These are phyloP conservation scores for Neoascia interrupta DNA, from an alignment of 2,888 invertebrate genomes.

Conservation along the genomic window DNA sequence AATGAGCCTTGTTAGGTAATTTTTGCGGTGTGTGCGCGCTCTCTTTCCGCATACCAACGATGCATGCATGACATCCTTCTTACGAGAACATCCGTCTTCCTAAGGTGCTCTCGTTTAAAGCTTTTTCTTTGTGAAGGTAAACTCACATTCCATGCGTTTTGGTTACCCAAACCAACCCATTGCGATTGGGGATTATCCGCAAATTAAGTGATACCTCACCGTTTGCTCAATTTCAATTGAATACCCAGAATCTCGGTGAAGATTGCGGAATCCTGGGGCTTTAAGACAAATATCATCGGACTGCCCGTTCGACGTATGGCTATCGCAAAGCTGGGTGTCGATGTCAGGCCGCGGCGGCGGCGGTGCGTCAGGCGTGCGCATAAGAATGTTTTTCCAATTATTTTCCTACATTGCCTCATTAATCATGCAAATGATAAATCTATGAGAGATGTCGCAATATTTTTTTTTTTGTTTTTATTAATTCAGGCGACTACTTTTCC, in stretches of 20 bases:
- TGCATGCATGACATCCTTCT: no score
- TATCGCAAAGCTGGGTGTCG: conserved; percentile 12
- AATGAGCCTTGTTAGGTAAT: conserved; percentile 64
- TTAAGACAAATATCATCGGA: conserved; percentile 27
- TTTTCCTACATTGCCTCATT: conserved; percentile 75
- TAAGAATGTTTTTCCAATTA: conserved; percentile 76
- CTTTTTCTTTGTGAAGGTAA: conserved; percentile 25
- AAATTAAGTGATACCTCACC: conserved; percentile 34
- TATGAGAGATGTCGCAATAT: conserved; percentile 68
- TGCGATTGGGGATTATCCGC: conserved; percentile 42
- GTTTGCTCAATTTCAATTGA: not conserved
- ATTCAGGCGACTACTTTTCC: not conserved
- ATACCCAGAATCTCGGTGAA: conserved; percentile 53
- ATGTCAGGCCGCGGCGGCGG: conserved; percentile 52
- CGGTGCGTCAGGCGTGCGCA: no score
- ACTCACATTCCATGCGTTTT: conserved; percentile 36
- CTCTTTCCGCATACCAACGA: conserved; percentile 61
- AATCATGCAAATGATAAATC: conserved; percentile 76
- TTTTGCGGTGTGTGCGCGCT: conserved; percentile 34
- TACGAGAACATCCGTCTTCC: conserved; percentile 33
- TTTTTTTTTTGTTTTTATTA: not conserved
- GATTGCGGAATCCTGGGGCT: conserved; percentile 49
- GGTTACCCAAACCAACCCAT: conserved; percentile 10
- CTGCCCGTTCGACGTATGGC: conserved; percentile 2
- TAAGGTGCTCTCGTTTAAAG: conserved; percentile 46